Base-by-base conservation (phyloP, 2,888 invertebrate species). In the Dyspetes luteomarginatus region DNA sequence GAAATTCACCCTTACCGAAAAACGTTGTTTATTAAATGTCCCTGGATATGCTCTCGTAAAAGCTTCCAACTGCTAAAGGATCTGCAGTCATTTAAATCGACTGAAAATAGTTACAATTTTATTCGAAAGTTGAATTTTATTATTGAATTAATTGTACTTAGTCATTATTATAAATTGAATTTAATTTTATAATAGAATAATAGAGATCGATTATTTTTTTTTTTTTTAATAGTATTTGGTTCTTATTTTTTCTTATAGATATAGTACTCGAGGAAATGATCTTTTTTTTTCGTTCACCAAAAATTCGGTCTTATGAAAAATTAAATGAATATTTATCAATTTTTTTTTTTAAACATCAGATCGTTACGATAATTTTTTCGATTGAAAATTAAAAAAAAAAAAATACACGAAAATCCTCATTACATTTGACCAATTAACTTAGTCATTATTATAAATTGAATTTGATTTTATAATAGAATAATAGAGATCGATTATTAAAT, bases 11-110 rank as follows among this genome's bases (percentile, higher is more conserved):
- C 30, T 7, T 24, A n/a, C 1, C 22, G 48, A 67, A 73, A 64
- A 19, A 30, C 56, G 19, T 56, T 77, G 74, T 78, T 81, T 81
- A 81, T 78, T 77, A 77, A 81, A 72, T 41, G 72, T 72, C 17
- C n/a, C 50, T 22, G 15, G 26, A 62, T 52, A 4, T 50, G 58
- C 71, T 69, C 28, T 36, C 36, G 36, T 12, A 12, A 4, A 36
- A 2, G 36, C 36, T 36, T 36, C 36, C 9, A 36, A 36, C 9
- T 36, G 7, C 36, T 36, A 7, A 12, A 36, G 36, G 45, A 3
- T n/a, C 1, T 4, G 45, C 45, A 45, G 45, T 45, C 15, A 45
- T 36, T 36, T 36, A 36, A 12, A 4, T n/a, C 17, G 45, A 45
- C 3, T 45, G 15, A 45, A 7, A 36, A 36, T 12, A 36, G 9